A percentile compares a stretch with the other conserved stretches of the same genome.
Conservation (phyloP, 2,797 vertebrate species). For the Streptopelia turtur region DNA sequence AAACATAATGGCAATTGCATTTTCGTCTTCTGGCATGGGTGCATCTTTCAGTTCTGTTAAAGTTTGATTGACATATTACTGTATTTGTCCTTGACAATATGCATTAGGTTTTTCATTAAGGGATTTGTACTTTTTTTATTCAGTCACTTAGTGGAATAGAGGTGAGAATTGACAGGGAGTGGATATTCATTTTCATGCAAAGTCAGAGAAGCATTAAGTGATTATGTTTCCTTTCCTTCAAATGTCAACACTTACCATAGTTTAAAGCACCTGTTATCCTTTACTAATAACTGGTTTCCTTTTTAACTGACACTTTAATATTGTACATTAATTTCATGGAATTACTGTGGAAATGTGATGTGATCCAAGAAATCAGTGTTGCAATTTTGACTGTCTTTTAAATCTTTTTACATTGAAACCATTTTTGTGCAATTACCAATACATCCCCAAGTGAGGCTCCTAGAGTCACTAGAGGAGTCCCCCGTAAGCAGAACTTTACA, state of each 20-base stretch:
- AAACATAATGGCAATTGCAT: slow-evolving; percentile 69
- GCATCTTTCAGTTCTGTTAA: slow-evolving; percentile 57
- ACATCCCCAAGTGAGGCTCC: background rate
- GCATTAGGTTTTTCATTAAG: slow-evolving; percentile 68
- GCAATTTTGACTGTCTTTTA: slow-evolving; percentile 57
- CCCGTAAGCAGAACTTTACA: background rate
- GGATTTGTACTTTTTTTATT: slow-evolving; percentile 70
- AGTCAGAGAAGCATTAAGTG: slow-evolving; percentile 75
- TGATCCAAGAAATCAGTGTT: slow-evolving; percentile 64
- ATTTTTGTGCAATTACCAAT: background rate
- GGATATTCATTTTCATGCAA: slow-evolving; percentile 76
- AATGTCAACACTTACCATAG: slow-evolving; percentile 74
- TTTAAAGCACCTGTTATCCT: slow-evolving; percentile 79
- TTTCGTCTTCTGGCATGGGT: slow-evolving; percentile 64
- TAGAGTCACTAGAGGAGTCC: background rate
- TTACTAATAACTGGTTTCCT: slow-evolving; percentile 81
- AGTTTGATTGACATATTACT: slow-evolving; percentile 71
- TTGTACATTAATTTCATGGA: slow-evolving; percentile 73
- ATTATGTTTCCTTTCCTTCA: slow-evolving; percentile 77
- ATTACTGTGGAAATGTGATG: slow-evolving; percentile 69
- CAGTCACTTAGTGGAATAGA: slow-evolving; percentile 68
- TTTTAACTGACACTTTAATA: slow-evolving; percentile 80
- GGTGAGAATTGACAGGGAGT: slow-evolving; percentile 77
- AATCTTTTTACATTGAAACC: slow-evolving; percentile 25
- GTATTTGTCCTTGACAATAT: slow-evolving; percentile 75